Conservation (phyloP, 2,797 vertebrate species). For the Clamator glandarius region DNA sequence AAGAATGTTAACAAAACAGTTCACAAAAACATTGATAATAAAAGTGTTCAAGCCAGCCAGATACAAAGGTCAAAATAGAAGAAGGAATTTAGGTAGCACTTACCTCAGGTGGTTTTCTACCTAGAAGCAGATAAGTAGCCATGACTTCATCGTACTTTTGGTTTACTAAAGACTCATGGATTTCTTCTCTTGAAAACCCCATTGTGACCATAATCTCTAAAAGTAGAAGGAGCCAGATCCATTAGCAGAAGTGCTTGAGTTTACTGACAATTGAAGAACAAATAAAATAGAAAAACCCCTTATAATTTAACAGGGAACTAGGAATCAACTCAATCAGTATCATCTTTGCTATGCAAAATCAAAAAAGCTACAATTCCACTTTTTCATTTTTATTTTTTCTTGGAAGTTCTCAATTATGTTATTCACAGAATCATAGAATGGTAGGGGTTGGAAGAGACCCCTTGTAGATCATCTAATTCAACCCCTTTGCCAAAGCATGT, state of each 20-base stretch:
- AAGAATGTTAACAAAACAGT: neutral
- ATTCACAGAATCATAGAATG: neutral
- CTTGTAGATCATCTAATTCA: too few species aligned
- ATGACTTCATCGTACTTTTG: conserved; percentile 97
- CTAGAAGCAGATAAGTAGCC: conserved; percentile 96
- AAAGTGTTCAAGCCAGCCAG: neutral
- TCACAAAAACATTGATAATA: neutral
- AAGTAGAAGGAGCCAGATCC: conserved; percentile 11
- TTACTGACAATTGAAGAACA: neutral
- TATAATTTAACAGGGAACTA: neutral
- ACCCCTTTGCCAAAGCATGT: too few species aligned
- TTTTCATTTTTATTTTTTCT: neutral
- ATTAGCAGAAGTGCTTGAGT: neutral
- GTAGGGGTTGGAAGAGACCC: too few species aligned
- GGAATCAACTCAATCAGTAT: neutral
- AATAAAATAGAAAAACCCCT: neutral
- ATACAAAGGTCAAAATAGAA: neutral
- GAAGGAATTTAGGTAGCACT: conserved; percentile 53
- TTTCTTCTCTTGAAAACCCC: conserved; percentile 97
- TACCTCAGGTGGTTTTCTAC: conserved; percentile 95
- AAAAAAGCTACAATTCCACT: neutral
- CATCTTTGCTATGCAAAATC: neutral
- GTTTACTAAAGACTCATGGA: conserved; percentile 89
- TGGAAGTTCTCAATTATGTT: neutral
- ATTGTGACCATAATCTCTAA: conserved; percentile 97